A percentile compares a stretch with the other conserved stretches of the same genome.
These are phyloP conservation scores for Meloe dianella DNA, from an alignment of 2,888 invertebrate species.

Conservation along the genomic window DNA sequence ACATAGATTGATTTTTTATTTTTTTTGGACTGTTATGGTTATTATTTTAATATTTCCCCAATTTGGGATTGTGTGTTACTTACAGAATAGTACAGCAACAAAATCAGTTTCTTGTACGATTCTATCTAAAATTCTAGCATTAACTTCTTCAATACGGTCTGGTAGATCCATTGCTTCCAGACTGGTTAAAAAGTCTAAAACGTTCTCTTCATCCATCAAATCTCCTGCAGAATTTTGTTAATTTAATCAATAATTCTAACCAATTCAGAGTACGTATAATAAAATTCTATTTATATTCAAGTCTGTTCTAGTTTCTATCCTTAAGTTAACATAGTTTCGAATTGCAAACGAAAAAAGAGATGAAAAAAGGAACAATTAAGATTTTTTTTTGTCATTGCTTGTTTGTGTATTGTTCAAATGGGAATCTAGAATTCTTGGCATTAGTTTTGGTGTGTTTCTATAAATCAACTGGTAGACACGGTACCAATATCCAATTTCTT, in stretches of 20 bases:
- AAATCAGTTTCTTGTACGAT: constrained; percentile 91
- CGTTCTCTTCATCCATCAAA: constrained; percentile 93
- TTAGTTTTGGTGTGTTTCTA: not conserved
- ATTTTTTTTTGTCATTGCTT: no score
- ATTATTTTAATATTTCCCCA: no score
- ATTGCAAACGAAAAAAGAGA: not conserved
- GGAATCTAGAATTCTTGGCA: not conserved
- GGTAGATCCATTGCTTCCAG: constrained; percentile 94
- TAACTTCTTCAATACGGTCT: constrained; percentile 94
- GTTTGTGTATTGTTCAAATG: not conserved
- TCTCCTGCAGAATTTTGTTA: constrained; percentile 67
- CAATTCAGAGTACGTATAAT: no score
- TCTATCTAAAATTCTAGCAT: constrained; percentile 85
- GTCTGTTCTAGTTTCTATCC: no score
- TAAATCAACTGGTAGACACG: not conserved
- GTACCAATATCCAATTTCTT: not conserved
- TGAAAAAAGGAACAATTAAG: no score
- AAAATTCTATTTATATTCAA: no score
- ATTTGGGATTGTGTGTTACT: constrained; percentile 68
- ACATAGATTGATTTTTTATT: constrained; percentile 5
- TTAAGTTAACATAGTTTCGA: no score
- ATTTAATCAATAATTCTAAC: no score
- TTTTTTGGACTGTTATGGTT: not conserved
- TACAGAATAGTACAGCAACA: constrained; percentile 93
- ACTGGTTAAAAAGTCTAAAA: constrained; percentile 91